Conservation (phyloP, 2,113 vertebrate species). For the Podarcis raffonei region DNA sequence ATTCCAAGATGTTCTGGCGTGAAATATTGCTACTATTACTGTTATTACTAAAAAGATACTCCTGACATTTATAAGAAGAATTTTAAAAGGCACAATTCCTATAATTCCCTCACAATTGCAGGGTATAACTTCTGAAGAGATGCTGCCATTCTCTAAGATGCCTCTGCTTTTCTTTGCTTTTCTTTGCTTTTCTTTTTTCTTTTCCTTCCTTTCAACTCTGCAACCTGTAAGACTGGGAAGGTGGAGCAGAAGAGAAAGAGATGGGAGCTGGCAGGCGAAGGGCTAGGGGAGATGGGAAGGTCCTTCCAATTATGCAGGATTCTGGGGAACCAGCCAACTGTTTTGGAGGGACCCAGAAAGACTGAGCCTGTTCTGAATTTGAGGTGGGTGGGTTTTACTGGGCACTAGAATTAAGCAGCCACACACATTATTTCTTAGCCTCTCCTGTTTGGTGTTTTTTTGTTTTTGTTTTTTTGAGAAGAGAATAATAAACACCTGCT, state of each 20-base stretch:
- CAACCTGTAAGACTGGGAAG: background rate
- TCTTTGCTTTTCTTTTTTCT: too few species aligned
- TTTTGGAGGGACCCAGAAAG: background rate
- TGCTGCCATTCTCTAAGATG: too few species aligned
- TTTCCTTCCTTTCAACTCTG: too few species aligned
- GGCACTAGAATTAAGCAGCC: background rate
- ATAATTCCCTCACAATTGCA: too few species aligned
- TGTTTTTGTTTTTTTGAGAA: constrained; percentile 19
- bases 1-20: too few species aligned
- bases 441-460: background rate
- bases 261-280: background rate
- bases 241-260: too few species aligned
- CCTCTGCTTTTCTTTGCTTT: too few species aligned
- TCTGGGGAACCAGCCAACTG: background rate
- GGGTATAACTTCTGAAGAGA: too few species aligned
- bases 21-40: too few species aligned
- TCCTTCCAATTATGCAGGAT: background rate
- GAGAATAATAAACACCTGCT: background rate
- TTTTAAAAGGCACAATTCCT: too few species aligned
- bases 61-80: too few species aligned
- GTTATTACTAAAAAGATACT: too few species aligned
- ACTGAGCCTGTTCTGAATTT: background rate
- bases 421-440: background rate
- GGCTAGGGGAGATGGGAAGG: background rate
- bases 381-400: background rate